A percentile compares a stretch with the other conserved stretches of the same genome.
phyloP scores from a whole-genome alignment of 1,140 invertebrate genomes.

The Bombus cullumanus region DNA sequence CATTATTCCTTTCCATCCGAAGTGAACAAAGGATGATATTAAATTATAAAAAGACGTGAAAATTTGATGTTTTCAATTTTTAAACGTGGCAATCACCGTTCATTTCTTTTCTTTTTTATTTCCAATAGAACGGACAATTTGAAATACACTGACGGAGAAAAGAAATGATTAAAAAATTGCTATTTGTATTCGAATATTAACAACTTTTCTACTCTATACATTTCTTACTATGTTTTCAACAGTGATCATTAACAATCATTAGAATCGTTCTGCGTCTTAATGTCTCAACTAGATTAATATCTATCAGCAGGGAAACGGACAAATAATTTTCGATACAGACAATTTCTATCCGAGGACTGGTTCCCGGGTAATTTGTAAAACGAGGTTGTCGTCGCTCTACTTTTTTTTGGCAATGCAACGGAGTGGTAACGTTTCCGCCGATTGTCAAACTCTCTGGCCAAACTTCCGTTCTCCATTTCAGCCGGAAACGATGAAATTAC shows the following conservation, averaged over 20 bases:
- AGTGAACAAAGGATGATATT: background rate
- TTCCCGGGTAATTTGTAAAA: background rate
- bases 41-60: background rate
- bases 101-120: background rate
- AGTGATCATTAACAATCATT: fast-evolving
- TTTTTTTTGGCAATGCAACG: background rate
- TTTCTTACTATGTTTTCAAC: no score
- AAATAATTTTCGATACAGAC: background rate
- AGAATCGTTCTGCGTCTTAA: no score
- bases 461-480: background rate
- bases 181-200: no score
- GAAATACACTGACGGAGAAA: no score
- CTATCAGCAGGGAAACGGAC: fast-evolving
- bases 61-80: background rate
- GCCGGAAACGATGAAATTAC: background rate
- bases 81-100: background rate
- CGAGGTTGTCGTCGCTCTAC: background rate
- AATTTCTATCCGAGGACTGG: background rate
- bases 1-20: background rate
- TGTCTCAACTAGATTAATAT: background rate
- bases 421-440: background rate
- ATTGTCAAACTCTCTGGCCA: background rate
- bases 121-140: background rate
- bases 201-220: no score
- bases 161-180: no score